phyloP scores from a whole-genome alignment of 2,113 vertebrate species.

The Haliaeetus leucogaster region DNA sequence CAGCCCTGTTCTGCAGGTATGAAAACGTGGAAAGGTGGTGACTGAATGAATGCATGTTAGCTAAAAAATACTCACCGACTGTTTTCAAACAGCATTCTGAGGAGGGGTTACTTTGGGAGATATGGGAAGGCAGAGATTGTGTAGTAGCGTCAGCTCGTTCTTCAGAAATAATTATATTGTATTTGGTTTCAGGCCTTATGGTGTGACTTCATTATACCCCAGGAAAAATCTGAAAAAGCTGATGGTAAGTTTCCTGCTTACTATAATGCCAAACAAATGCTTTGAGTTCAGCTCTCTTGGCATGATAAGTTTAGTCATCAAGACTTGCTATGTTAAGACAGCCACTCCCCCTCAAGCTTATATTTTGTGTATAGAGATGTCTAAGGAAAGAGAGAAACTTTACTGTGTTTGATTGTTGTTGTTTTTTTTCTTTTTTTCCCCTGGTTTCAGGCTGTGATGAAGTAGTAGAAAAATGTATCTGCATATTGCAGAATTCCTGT shows the following conservation, averaged over 20 bases:
- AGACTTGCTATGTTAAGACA: background rate
- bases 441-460: slow-evolving; percentile 48
- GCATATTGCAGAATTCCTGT: slow-evolving; percentile 91
- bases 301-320: background rate
- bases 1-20: slow-evolving; percentile 89
- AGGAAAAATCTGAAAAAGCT: slow-evolving; percentile 74
- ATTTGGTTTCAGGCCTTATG: slow-evolving; percentile 85
- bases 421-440: too few relatives aligned
- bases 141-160: background rate
- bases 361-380: background rate
- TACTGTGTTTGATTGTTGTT: background rate
- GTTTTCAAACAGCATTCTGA: too few relatives aligned
- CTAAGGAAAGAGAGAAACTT: background rate
- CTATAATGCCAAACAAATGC: background rate
- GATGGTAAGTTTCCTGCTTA: slow-evolving; percentile 73
- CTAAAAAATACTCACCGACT: fast-evolving
- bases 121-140: fast-evolving
- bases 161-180: background rate
- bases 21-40: background rate
- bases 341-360: background rate
- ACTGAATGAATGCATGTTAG: background rate
- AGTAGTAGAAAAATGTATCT: slow-evolving; percentile 82
- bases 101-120: background rate
- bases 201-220: slow-evolving; percentile 90
- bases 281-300: background rate